Conservation (phyloP, 2,888 invertebrate species). For the Dorcus hopei region DNA sequence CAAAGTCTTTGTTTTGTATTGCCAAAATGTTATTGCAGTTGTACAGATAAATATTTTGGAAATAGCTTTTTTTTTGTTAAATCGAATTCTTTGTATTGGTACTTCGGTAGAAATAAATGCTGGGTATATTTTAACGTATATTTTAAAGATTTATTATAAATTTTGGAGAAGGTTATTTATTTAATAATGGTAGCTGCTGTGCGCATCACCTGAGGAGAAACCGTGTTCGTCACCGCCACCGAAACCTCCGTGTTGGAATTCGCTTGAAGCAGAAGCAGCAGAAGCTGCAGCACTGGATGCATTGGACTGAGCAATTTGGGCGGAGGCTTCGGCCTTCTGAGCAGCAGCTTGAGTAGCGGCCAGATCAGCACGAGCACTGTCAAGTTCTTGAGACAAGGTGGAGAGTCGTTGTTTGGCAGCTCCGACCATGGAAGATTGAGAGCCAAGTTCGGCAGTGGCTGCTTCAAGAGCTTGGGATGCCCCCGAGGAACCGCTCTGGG, state of each 20-base stretch:
- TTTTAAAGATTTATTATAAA: no score
- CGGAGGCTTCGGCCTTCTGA: constrained; percentile 65
- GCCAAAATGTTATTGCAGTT: no score
- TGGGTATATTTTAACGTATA: no score
- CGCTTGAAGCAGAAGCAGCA: constrained; percentile 11
- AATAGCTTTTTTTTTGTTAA: no score
- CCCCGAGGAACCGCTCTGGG: constrained; percentile 72
- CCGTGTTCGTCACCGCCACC: constrained; percentile 10
- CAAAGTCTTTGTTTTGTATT: no score
- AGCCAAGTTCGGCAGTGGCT: constrained; percentile 72
- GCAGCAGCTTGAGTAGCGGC: constrained; percentile 75
- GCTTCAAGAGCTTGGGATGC: constrained; percentile 72
- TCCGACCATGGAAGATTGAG: constrained; percentile 72
- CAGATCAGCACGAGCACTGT: constrained; percentile 69
- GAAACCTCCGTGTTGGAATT: constrained; percentile 4
- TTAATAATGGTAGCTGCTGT: constrained; percentile 10
- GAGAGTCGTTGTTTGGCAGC: constrained; percentile 68
- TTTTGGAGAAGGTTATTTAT: background rate
- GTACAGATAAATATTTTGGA: no score
- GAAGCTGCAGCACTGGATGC: constrained; percentile 63
- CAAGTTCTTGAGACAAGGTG: constrained; percentile 65
- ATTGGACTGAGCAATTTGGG: constrained; percentile 72
- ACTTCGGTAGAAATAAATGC: no score
- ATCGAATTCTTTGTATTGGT: no score
- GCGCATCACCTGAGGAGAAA: constrained; percentile 11